These are phyloP conservation scores for Bucco capensis DNA, from an alignment of 2,113 vertebrate genomes.

Conservation along the genomic window DNA sequence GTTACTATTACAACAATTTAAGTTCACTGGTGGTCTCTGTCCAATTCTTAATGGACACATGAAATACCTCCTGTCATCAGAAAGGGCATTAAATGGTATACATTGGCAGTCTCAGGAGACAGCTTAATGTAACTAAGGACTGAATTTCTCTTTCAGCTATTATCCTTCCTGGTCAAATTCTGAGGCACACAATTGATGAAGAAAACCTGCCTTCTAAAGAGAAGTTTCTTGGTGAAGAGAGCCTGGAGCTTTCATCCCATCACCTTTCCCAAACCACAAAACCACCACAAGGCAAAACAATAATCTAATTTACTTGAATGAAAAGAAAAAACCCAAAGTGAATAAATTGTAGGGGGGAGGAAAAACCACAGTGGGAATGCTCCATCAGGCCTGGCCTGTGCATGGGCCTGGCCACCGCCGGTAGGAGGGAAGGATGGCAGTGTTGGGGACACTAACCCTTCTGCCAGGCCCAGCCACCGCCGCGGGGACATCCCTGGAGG, in stretches of 20 bases:
- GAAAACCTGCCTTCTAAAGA: neutral
- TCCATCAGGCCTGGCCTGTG: neutral
- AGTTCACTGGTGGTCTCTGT: neutral
- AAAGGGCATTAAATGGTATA: neutral
- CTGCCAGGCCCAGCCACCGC: neutral
- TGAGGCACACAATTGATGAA: neutral
- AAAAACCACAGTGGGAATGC: rapidly evolving
- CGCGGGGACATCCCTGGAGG: neutral
- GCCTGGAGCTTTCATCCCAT: neutral
- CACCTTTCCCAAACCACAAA: neutral
- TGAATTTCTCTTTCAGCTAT: neutral
- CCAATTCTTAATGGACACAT: neutral
- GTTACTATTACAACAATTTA: neutral
- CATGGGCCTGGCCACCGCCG: neutral
- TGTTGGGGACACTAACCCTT: neutral
- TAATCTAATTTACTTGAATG: neutral
- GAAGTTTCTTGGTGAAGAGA: neutral
- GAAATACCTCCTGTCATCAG: neutral
- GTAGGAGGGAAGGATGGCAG: no score
- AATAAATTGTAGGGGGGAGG: rapidly evolving
- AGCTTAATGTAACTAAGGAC: neutral
- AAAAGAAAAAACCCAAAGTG: neutral
- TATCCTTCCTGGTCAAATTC: neutral
- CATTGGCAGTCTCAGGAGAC: neutral
- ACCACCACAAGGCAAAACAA: neutral